Base-by-base conservation (phyloP, 2,113 vertebrate genomes). In the Chrysemys picta region DNA sequence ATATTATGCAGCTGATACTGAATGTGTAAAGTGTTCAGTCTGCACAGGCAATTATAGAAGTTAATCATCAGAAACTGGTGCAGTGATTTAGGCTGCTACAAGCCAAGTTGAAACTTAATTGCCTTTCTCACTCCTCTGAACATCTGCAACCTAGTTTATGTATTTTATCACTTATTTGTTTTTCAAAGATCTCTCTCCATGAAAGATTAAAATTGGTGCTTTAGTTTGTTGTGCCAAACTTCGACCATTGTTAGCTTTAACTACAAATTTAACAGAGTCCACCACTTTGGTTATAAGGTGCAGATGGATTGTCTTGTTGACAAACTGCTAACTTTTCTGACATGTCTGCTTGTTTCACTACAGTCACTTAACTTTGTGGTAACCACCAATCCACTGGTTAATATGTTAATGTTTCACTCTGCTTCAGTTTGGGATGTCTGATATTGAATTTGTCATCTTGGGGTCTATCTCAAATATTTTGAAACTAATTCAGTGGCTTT, bases 211-310 rank as follows among this genome's bases (percentile, higher is more conserved):
- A 96, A 95, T 80, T 91, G 96, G 94, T 95, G 92, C 97, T 98
- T 97, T 96, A 94, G 94, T 97, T 84, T 97, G 83, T 84, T 69
- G 96, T 98, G 98, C 97, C 98, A 98, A 98, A 98, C 95, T 96
- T 94, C 94, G 93, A 97, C 94, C 90, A 87, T 82, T 87, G 84
- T 93, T 91, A 96, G 91, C 93, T 93, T 94, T 93, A 94, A 95
- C 72, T 94, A 31, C 85, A 52, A 80, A 88, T 89, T 82, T 88
- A 75, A 72, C 89, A 85, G 62, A 85, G 84, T 89, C 87, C 89
- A 87, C 85, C 90, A 50, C 93, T 91, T 91, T 95, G 87, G 78
- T 84, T 89, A 21, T 72, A 89, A 57, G 92, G 87, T 87, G 88
- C 89, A 89, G 90, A 89, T 81, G 93, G 83, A 56, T 81, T 95